A percentile compares a stretch with the other conserved stretches of the same genome.
These are phyloP conservation scores for Sebastes taczanowskii DNA, from an alignment of 2,797 vertebrate species.

Conservation along the genomic window DNA sequence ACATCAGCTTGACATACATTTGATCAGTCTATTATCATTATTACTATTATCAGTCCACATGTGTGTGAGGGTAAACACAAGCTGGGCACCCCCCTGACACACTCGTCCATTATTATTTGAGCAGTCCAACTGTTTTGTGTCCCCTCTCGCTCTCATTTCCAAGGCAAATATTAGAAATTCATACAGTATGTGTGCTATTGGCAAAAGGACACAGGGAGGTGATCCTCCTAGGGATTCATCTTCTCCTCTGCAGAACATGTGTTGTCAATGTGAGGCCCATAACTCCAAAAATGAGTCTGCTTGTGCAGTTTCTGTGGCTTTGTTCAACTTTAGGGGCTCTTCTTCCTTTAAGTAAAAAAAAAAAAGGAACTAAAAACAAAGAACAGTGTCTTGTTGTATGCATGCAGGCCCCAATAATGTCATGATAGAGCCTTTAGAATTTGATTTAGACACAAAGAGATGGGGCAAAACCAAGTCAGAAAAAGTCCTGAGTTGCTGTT, in stretches of 20 bases:
- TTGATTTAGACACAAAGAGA: neutral
- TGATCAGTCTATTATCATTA: neutral
- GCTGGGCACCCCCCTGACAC: neutral
- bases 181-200: slow-evolving; percentile 22
- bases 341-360: neutral
- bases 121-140: slow-evolving; percentile 4
- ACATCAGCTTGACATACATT: neutral
- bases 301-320: slow-evolving; percentile 10
- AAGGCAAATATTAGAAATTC: slow-evolving; percentile 38
- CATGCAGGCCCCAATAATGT: slow-evolving; percentile 21
- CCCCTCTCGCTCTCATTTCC: neutral
- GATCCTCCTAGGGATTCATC: slow-evolving; percentile 15
- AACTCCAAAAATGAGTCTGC: neutral
- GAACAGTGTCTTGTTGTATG: neutral
- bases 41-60: neutral
- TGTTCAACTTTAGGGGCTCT: slow-evolving; percentile 10
- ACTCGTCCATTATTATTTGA: neutral
- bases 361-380: neutral
- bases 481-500: slow-evolving; percentile 57
- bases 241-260: neutral
- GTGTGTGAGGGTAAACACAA: slow-evolving; percentile 32
- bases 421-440: neutral
- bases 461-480: neutral
- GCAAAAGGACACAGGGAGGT: slow-evolving; percentile 22
- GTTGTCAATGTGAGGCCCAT: neutral